Base-by-base conservation (phyloP, 30 jellyfish, hydroid and myxozoan genomes). In the Hydractinia echinata region DNA sequence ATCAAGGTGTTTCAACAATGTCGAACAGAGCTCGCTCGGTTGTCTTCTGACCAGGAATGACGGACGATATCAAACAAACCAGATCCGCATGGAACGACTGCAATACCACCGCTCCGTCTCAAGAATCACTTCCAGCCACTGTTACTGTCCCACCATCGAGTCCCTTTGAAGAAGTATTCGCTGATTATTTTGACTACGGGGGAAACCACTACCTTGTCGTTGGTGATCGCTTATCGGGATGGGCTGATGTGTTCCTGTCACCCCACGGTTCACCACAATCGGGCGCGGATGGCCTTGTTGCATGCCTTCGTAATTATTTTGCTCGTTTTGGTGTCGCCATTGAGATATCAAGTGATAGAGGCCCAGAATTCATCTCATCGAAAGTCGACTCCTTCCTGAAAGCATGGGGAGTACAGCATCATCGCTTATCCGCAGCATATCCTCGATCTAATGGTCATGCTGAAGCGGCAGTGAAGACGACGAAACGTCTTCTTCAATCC, bases 21-120 rank as follows among this genome's bases (percentile, higher is more conserved):
- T 13, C 78, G 51, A 15, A 67, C 19, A 11, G 51, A 8, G 44
- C 78, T 19, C 78, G 44, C 11, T 9, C 78, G 11, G 19, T 67
- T 19, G 44, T 20, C 78, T 67, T 11, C 51, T 67, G 78, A 44
- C 78, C 78, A 8, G 78, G 81, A 5, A 5, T 20, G 54, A 20
- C 81, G 13, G 9, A 71, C 7, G 50, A 71, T 50, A 6, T 71
- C 48, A 30, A 30, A 54, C 9, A 51, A 7, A 71, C 81, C 20
- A 71, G 70, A 50, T 54, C 55, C 20, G 50, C 5, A 20, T 16
- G 81, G 8, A 5, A 6, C 60, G 50, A 44, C 5, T 5, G 81
- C 69, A 71, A 71, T 56, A 30, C 72, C 20, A 71, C 39, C 48
- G 78, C 78, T 15, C 78, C 53, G 19, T 67, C 78, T 9, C 78